Conservation (phyloP, 2,888 invertebrate species). For the Strigamia transsilvanica region DNA sequence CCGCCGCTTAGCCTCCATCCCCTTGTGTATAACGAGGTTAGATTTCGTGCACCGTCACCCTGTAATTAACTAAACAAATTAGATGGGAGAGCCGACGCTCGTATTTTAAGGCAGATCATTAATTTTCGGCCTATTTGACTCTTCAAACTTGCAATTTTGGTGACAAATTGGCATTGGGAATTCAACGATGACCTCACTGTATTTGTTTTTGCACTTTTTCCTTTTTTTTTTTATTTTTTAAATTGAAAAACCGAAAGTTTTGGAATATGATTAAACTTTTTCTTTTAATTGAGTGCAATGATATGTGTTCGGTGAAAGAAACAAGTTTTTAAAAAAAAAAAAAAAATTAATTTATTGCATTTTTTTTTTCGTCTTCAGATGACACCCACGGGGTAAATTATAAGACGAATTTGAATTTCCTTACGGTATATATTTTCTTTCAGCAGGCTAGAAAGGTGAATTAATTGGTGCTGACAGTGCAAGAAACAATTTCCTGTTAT, state of each 20-base stretch:
- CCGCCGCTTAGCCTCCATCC: conserved; percentile 49
- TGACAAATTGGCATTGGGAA: conserved; percentile 48
- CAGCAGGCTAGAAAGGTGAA: background rate
- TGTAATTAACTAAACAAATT: conserved; percentile 48
- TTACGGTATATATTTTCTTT: background rate
- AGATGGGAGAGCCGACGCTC: conserved; percentile 38
- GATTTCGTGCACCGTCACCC: conserved; percentile 49
- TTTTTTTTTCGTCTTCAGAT: background rate
- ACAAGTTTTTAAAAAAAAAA: background rate
- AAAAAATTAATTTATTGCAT: background rate
- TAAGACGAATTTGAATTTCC: background rate
- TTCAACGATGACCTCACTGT: conserved; percentile 7
- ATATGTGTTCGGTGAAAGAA: background rate
- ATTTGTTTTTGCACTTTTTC: background rate
- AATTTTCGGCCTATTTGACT: conserved; percentile 40
- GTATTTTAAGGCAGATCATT: conserved; percentile 47
- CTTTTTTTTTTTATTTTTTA: background rate
- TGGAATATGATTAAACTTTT: background rate
- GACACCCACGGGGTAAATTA: conserved; percentile 25
- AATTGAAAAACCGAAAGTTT: background rate
- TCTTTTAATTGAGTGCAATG: background rate
- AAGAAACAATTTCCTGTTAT: conserved; percentile 11
- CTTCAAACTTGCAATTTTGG: conserved; percentile 39
- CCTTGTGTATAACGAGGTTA: conserved; percentile 47
- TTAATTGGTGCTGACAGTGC: conserved; percentile 47